Evolutionary conservation across 2,113 vertebrate species (phyloP), one percentile per base, ranked within the genome.

Genomic region (Cynoglossus semilaevis): DNA sequence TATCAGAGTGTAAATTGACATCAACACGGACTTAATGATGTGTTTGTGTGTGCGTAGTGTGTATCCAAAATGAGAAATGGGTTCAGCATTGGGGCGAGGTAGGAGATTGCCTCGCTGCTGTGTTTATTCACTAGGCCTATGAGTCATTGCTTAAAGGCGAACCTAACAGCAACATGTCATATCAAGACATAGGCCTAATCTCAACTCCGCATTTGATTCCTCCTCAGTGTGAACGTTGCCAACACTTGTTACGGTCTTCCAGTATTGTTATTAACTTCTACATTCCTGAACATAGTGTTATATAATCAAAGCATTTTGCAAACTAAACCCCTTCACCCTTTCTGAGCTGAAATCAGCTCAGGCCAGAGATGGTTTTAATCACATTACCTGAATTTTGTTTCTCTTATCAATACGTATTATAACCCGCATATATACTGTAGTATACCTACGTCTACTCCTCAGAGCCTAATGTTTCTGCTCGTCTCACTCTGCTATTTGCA

Each of bases 211-310:
- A 48, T 55, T 66, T 74, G 55, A 83, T 76, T 72, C 58, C 61
- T 75, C 38, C 51, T 68, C 69, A 14, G 51, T 48, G 38, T 77
- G 65, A 58, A 48, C 67, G 68, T 64, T 53, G 60, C 48, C 67
- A 70, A n/a, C 56, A 63, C 64, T 77, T 77, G 68, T 79, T 73
- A 65, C 82, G 81, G 73, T 79, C 74, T 63, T 69, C 48, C 44
- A 74, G 48, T 72, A 50, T 58, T 74, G 67, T 76, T 77, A 76
- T 76, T 77, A 80, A 73, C 71, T 44, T 79, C 34, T 52, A 72
- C 70, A 81, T 87, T 85, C 75, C 79, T 74, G 67, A 77, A 70
- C 40, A 76, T 19, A 1, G 58, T 79, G 76, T 80, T 57, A 82
- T 65, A 48, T 75, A 67, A 76, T 72, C 72, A 65, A 52, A 61